Evolutionary conservation across 64 coral and sea anemone genomes (phyloP).

Genomic region (Pocillopora verrucosa): DNA sequence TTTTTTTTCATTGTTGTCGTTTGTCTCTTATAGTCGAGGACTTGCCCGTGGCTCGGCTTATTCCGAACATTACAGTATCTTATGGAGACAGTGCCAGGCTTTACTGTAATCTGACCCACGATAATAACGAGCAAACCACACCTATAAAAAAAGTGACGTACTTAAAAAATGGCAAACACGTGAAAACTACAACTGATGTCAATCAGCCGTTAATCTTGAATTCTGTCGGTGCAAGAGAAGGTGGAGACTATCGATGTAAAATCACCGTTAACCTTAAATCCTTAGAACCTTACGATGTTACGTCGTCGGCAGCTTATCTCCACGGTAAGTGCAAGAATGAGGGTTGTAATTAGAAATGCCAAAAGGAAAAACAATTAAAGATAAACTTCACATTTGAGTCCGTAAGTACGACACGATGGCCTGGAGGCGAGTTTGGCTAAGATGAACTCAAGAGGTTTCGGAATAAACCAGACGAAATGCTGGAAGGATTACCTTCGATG

Average conservation of each 20-base stretch:
- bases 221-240: not conserved
- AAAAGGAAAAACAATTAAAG: not conserved
- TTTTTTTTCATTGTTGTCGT: too few relatives aligned
- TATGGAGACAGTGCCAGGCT: not conserved
- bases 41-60: not conserved
- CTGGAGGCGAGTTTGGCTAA: not conserved
- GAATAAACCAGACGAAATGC: not conserved
- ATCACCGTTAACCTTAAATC: not conserved
- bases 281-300: not conserved
- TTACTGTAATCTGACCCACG: constrained; percentile 6
- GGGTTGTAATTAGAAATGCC: not conserved
- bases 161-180: not conserved
- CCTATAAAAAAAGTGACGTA: not conserved
- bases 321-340: not conserved
- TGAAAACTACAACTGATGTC: not conserved
- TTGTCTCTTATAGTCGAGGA: constrained; percentile 2
- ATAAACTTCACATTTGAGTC: not conserved
- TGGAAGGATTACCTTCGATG: too few relatives aligned
- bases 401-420: not conserved
- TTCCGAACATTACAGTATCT: constrained; percentile 8
- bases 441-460: not conserved
- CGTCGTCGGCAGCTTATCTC: not conserved
- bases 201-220: not conserved
- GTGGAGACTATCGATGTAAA: not conserved
- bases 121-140: constrained; percentile 11